Conservation (phyloP, 2,113 vertebrate genomes). For the Platichthys stellatus region DNA sequence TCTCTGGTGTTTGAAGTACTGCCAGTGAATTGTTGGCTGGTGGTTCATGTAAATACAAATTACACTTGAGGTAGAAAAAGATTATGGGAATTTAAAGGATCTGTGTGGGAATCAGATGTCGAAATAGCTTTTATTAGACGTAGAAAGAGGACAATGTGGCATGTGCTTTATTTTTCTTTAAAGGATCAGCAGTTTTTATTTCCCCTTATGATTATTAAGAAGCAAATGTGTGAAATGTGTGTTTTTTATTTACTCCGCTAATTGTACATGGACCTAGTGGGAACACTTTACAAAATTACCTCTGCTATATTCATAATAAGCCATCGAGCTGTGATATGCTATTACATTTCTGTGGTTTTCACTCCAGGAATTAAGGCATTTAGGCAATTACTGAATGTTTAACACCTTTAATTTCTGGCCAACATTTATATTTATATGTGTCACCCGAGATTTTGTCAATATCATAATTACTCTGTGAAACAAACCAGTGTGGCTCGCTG, state of each 20-base stretch:
- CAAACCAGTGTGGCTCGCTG: constrained; percentile 29
- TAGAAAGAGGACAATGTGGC: too few relatives aligned
- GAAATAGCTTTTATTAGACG: too few relatives aligned
- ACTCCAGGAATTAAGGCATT: neutral
- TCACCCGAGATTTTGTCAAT: constrained; percentile 19
- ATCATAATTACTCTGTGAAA: constrained; percentile 26
- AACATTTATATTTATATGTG: neutral
- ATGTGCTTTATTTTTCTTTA: too few relatives aligned
- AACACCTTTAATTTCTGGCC: constrained; percentile 10
- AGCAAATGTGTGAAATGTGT: neutral
- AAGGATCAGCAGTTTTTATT: too few relatives aligned
- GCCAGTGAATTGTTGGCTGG: constrained; percentile 28
- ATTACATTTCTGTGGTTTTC: constrained; percentile 1
- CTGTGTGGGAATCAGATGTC: constrained; percentile 16
- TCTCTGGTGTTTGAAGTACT: constrained; percentile 10
- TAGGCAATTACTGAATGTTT: neutral
- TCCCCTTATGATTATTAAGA: too few relatives aligned
- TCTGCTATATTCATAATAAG: neutral
- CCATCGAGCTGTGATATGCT: neutral
- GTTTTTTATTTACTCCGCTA: constrained; percentile 36
- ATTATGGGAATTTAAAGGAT: constrained; percentile 55
- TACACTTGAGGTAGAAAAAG: constrained; percentile 44
- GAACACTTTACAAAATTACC: neutral
- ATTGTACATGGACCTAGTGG: constrained; percentile 7
- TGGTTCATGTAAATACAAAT: constrained; percentile 59